phyloP scores from a whole-genome alignment of 2,797 vertebrate species.

The Leontopithecus rosalia region DNA sequence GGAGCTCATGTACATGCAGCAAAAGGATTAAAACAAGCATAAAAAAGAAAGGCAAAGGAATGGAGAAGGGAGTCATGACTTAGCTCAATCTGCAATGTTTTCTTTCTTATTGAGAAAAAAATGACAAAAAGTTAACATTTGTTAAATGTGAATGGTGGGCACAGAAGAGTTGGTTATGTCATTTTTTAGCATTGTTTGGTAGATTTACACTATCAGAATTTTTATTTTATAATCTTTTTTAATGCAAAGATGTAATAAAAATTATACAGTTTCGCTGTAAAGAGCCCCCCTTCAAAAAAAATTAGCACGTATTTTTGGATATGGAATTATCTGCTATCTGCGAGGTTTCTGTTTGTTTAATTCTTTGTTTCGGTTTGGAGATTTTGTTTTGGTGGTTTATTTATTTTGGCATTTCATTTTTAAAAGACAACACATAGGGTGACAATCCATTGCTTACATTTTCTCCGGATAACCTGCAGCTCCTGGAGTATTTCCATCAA shows the following conservation, averaged over 20 bases:
- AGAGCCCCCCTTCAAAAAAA: too few species aligned
- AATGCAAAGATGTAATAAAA: neutral
- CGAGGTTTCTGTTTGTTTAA: neutral
- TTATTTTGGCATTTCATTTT: neutral
- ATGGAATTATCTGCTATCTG: neutral
- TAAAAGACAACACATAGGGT: neutral
- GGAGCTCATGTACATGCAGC: neutral
- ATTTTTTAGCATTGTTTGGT: neutral
- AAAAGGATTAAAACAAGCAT: neutral
- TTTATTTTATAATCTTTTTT: constrained; percentile 14
- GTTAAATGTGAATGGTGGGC: neutral
- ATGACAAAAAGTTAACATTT: neutral
- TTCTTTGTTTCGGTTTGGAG: neutral
- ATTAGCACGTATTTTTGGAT: neutral
- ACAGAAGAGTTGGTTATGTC: neutral
- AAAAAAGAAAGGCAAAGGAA: neutral
- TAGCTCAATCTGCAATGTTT: neutral
- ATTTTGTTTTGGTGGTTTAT: neutral
- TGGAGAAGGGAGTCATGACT: neutral
- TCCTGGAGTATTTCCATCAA: neutral
- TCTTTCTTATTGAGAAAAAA: neutral
- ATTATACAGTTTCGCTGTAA: neutral
- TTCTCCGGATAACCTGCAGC: neutral
- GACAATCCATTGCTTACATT: neutral
- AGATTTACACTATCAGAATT: neutral